Evolutionary conservation across 2,888 invertebrate species (phyloP).

Genomic region (Mythimna loreyi): DNA sequence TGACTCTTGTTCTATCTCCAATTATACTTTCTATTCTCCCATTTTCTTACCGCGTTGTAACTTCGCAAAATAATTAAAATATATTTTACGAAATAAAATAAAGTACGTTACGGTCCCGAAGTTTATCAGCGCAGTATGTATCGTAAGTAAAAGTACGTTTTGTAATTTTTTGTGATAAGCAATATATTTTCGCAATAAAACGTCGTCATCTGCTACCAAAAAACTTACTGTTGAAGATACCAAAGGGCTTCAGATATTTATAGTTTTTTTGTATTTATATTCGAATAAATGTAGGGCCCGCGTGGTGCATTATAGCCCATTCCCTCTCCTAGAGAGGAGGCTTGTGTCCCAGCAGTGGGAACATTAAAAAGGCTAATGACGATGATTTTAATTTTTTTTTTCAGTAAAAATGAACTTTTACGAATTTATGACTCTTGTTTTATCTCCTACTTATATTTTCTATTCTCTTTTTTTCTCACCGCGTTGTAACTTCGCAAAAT

Average conservation of each 20-base stretch:
- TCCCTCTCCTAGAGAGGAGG: too few species aligned
- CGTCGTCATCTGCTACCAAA: too few species aligned
- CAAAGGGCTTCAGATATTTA: background rate
- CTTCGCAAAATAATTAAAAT: background rate
- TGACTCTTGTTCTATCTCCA: background rate
- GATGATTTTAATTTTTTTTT: too few species aligned
- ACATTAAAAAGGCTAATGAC: too few species aligned
- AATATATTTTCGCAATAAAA: constrained; percentile 45
- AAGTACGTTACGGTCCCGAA: background rate
- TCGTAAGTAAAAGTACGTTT: too few species aligned
- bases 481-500: background rate
- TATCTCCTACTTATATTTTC: background rate
- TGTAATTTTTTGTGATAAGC: constrained; percentile 5
- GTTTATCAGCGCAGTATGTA: too few species aligned
- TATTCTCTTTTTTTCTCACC: too few species aligned
- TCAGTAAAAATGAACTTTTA: background rate
- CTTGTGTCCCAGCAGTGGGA: too few species aligned
- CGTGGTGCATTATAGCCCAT: too few species aligned
- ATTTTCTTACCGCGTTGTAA: background rate
- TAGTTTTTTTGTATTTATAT: background rate
- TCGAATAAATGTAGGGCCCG: too few species aligned
- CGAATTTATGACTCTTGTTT: background rate
- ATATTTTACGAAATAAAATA: background rate
- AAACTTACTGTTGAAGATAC: too few species aligned
- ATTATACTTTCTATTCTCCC: background rate